Base-by-base conservation (phyloP, 2,888 invertebrate genomes). In the Erebia epiphron region DNA sequence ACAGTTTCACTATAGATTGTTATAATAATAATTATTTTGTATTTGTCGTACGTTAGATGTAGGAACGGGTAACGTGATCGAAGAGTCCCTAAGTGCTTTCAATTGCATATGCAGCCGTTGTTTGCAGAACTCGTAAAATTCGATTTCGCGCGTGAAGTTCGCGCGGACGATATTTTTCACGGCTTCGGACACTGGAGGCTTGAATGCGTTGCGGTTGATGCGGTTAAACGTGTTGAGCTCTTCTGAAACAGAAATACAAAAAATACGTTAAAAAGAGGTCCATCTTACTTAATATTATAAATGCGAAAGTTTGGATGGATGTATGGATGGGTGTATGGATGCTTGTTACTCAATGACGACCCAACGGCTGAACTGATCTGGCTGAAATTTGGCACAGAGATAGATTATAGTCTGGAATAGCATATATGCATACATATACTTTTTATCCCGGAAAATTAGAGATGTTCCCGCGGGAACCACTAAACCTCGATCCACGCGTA, bases 61-160 rank as follows among this genome's bases (percentile, higher is more conserved):
- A 7, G 79, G 78, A 0, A 87, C 86, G 1, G 92, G 89, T 5
- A 88, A 75, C 0, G 84, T 79, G 35, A 90, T 79, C 0, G 82
- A 72, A 2, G 94, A 93, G 69, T 96, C 93, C 81, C 95, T 94
- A 1, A 97, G 91, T 0, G 97, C 97, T 71, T 96, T 89, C 73
- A 96, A 94, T 82, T 98, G 98, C 84, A 96, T 94, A 82, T 98
- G 96, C 18, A 98, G 93, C 80, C 98, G 94, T 83, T 98, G 98
- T 79, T 95, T 95, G 85, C 98, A 98, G 86, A 98, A 98, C 82
- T 98, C 96, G 86, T 98, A 98, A 88, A 98, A 98, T 82, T 98
- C 98, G 13, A 98, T 97, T 90, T 98, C 98, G 69, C 96, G 94
- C 0, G 98, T 98, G 85, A 98, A 98, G 88, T 98, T 98, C 54